Evolutionary conservation across 2,888 invertebrate species (phyloP).

Genomic region (Campopleginae sp.): DNA sequence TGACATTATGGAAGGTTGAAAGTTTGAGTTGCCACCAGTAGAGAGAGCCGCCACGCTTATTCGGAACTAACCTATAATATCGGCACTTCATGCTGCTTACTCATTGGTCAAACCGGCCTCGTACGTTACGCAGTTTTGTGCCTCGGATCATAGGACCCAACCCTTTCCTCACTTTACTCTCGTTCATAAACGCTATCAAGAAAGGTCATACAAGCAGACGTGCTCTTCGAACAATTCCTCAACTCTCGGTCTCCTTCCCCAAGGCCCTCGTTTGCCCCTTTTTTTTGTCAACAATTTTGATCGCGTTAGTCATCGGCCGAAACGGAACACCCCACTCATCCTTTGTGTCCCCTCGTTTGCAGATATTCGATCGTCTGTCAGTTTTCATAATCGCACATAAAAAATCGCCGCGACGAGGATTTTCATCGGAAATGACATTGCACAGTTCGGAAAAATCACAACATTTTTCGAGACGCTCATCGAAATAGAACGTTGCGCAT

Average conservation of each 20-base stretch:
- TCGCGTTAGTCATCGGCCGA: conserved; percentile 34
- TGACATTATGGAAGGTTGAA: background rate
- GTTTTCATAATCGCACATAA: background rate
- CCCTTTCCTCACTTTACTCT: background rate
- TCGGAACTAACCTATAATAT: conserved; percentile 49
- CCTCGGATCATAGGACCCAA: conserved; percentile 5
- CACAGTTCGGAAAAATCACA: too few species aligned
- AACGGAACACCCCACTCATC: background rate
- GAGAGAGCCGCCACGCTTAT: conserved; percentile 12
- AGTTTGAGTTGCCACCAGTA: conserved; percentile 21
- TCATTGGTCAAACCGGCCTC: conserved; percentile 53
- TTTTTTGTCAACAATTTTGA: conserved; percentile 39
- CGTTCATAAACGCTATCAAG: background rate
- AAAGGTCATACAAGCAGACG: conserved; percentile 10
- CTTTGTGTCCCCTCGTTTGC: background rate
- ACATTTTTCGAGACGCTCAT: too few species aligned
- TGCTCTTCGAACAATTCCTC: conserved; percentile 54
- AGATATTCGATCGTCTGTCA: conserved; percentile 6
- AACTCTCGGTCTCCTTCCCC: conserved; percentile 31
- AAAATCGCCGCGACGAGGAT: background rate
- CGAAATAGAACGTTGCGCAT: too few species aligned
- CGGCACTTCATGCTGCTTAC: conserved; percentile 45
- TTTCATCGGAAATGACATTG: too few species aligned
- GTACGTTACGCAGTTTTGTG: conserved; percentile 53
- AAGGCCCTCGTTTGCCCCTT: conserved; percentile 18